Base-by-base conservation (phyloP, 2,888 invertebrate species). In the Epinotia ramella region DNA sequence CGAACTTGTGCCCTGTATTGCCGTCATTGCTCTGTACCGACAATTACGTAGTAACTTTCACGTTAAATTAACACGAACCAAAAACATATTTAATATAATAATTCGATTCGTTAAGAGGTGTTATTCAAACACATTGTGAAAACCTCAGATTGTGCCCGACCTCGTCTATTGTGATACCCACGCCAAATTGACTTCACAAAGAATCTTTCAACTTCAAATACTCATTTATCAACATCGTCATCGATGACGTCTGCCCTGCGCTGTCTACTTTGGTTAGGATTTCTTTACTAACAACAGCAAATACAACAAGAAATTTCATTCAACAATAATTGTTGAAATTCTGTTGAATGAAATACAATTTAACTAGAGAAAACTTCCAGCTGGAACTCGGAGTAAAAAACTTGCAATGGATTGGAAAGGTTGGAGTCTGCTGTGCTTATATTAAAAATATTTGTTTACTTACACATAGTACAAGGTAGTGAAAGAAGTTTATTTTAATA, bases 361-460 rank as follows among this genome's bases (percentile, higher is more conserved):
- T 53, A 24, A 67, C 57, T 40, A 59, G 40, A 68, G 57, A 60
- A 59, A 60, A 69, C 60, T 60, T 46, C 16, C 2, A 16, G 2
- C 9, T 33, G 28, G 40, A 69, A 69, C 59, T 60, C 16, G 68
- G 57, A 46, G 49, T 56, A 53, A 70, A 75, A 70, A 75, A 65
- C 28, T 71, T 63, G n/a, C 46, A 16, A 18, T 16, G 63, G 63
- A 46, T 70, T 44, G 24, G 68, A 64, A 28, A 73, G 46, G 66
- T 53, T 46, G 63, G 28, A 60, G 28, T 56, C 28, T 76, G 72
- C 72, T 76, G 44, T 76, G 76, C 57, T 67, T 76, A 62, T 28
- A 72, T 72, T 76, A 63, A 71, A 66, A 60, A 71, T 75, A 40
- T 59, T 59, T 33, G 65, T 18, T 53, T 24, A 56, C 62, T 66